phyloP scores from a whole-genome alignment of 2,888 invertebrate genomes.

The Leptinotarsa rubiginosa region DNA sequence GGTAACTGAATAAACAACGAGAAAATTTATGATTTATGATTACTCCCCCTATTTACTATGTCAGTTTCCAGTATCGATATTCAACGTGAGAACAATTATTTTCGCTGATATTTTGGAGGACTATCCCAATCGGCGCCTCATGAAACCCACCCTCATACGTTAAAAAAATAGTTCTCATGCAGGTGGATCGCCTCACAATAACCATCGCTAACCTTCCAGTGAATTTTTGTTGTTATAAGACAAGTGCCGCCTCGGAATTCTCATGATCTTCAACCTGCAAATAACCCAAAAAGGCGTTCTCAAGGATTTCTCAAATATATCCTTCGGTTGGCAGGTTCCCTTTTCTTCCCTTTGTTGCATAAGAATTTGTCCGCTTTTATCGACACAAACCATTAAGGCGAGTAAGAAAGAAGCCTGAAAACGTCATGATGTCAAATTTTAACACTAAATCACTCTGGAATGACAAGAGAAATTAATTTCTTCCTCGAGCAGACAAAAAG shows the following conservation, averaged over 20 bases:
- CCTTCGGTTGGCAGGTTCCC: conserved; percentile 20
- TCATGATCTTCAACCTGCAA: conserved; percentile 26
- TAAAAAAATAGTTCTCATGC: conserved; percentile 22
- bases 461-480: background rate
- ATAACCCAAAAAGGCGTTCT: conserved; percentile 28
- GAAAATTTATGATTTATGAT: too few relatives aligned
- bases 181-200: conserved; percentile 23
- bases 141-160: conserved; percentile 19
- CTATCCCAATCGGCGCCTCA: conserved; percentile 1
- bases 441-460: conserved; percentile 8
- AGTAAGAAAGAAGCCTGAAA: conserved; percentile 1
- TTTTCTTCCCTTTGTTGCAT: conserved; percentile 25
- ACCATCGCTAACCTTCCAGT: conserved; percentile 20
- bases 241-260: conserved; percentile 29
- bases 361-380: conserved; percentile 28
- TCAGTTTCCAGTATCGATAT: background rate
- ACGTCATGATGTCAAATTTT: background rate
- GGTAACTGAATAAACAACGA: too few relatives aligned
- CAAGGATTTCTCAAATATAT: conserved; percentile 27
- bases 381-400: conserved; percentile 17
- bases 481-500: too few relatives aligned
- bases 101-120: background rate
- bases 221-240: conserved; percentile 20
- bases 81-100: background rate
- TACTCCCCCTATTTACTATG: background rate